These are phyloP conservation scores for Sandelia bainsii DNA, from an alignment of 2,797 vertebrate genomes.

Conservation along the genomic window DNA sequence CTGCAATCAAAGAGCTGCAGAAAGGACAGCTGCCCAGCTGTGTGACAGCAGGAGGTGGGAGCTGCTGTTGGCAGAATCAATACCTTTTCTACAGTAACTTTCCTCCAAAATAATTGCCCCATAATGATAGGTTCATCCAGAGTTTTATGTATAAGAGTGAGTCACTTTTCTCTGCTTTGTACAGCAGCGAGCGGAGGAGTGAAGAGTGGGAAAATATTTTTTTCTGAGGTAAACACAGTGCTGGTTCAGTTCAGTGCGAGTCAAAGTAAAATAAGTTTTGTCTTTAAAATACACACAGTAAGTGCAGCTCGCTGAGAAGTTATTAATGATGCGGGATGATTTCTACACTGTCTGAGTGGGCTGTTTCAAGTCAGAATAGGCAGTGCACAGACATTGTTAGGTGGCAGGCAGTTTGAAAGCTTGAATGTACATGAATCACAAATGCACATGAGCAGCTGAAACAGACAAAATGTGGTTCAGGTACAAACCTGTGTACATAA, in stretches of 20 bases:
- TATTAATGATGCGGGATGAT: constrained; percentile 1
- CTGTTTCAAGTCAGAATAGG: neutral
- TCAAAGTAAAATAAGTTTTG: constrained; percentile 42
- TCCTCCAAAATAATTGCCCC: constrained; percentile 60
- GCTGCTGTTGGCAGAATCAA: constrained; percentile 41
- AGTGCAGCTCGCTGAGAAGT: constrained; percentile 17
- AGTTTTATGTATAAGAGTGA: constrained; percentile 62
- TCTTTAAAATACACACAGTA: constrained; percentile 12
- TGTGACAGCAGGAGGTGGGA: constrained; percentile 48
- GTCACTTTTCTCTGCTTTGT: constrained; percentile 59
- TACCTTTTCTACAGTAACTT: constrained; percentile 45
- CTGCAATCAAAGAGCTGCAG: constrained; percentile 55
- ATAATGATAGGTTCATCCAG: constrained; percentile 64
- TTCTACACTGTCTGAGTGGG: constrained; percentile 8
- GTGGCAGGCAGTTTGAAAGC: neutral
- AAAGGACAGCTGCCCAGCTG: constrained; percentile 55
- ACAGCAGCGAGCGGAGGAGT: constrained; percentile 39
- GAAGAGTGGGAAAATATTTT: constrained; percentile 35
- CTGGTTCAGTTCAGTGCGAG: constrained; percentile 33
- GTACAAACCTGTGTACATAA: neutral
- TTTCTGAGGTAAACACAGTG: constrained; percentile 38
- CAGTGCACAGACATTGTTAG: neutral
- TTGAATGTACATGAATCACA: neutral
- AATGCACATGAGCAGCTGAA: neutral
- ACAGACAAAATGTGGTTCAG: neutral